Base-by-base conservation (phyloP, 2,888 invertebrate genomes). In the Ophion slaviceki region DNA sequence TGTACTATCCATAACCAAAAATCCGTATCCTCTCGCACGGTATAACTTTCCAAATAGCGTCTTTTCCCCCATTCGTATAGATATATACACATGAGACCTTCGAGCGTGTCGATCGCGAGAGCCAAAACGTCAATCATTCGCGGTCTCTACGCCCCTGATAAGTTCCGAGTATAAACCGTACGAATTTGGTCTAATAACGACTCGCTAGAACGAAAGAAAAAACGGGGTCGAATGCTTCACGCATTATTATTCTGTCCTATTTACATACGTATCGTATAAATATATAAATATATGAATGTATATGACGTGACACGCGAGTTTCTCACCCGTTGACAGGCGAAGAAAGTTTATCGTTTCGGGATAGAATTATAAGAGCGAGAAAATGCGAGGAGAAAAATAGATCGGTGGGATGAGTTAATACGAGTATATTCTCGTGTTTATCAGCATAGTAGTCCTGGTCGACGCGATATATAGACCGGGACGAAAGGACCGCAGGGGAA, bases 261-360 rank as follows among this genome's bases (percentile, higher is more conserved):
- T 53, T 61, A 61, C 61, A 61, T 24, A 61, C 8, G 2, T 24
- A 20, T 14, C 24, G 10, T 61, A 20, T 8, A 24, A 61, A 61
- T 20, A 10, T 61, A 61, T 14, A 61, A 61, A 61, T 20, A 61
- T 61, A 61, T 14, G 0, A 61, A 24, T 7, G 24, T 20, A 24
- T 24, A 24, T 10, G 5, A 61, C 24, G 81, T 74, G 84, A 80
- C 75, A 85, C 85, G 85, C 85, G 64, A 80, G 67, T 78, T 75
- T 78, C 59, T 85, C 78, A 82, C 74, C 78, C 81, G 78, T 81
- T 81, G 81, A 85, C 78, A 81, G 80, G 77, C 80, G 57, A 77
- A 61, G 32, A n/a, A 75, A 64, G 72, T 45, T 36, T 59, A 36
- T 47, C 14, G 45, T 47, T 53, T 36, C n/a, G 66, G 32, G 61